Percentiles rank a stretch among this genome's conserved stretches.
These are phyloP conservation scores for Aphelinus certus DNA, from an alignment of 1,140 invertebrate species.

Conservation along the genomic window DNA sequence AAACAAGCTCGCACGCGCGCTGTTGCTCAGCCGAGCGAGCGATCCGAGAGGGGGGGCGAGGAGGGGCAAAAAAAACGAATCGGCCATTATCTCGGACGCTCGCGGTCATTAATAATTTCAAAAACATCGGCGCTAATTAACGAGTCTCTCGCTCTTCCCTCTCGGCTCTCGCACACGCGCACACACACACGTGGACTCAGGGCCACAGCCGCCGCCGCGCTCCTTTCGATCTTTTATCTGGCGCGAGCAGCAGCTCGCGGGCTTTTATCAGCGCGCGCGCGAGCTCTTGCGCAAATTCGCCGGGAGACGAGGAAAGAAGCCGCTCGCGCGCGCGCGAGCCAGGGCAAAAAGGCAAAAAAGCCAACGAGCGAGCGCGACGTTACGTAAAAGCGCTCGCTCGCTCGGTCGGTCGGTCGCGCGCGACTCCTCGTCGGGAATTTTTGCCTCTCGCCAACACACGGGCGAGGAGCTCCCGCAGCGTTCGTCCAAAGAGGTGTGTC, in stretches of 20 bases:
- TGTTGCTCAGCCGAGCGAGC: background rate
- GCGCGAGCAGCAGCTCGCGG: slow-evolving; percentile 1
- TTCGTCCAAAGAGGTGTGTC: no score
- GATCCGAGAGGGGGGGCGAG: no score
- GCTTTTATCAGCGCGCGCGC: slow-evolving; percentile 21
- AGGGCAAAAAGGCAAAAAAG: no score
- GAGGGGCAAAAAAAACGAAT: background rate
- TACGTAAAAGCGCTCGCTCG: background rate
- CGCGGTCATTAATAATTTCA: slow-evolving; percentile 12
- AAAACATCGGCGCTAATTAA: slow-evolving; percentile 26
- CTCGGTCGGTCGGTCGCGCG: background rate
- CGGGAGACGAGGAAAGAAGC: background rate
- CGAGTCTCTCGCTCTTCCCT: background rate
- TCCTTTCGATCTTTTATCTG: slow-evolving; percentile 23
- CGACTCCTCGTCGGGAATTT: no score
- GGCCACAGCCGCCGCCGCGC: background rate
- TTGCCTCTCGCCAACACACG: no score
- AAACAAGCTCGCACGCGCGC: background rate
- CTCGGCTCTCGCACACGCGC: background rate
- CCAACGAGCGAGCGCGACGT: no score
- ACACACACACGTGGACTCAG: background rate
- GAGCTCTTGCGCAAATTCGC: slow-evolving; percentile 39
- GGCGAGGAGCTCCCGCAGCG: no score
- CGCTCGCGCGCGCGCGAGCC: slow-evolving; percentile 23
- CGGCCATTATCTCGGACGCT: background rate